Evolutionary conservation across 2,113 vertebrate genomes (phyloP).

Genomic region (Osmerus eperlanus): DNA sequence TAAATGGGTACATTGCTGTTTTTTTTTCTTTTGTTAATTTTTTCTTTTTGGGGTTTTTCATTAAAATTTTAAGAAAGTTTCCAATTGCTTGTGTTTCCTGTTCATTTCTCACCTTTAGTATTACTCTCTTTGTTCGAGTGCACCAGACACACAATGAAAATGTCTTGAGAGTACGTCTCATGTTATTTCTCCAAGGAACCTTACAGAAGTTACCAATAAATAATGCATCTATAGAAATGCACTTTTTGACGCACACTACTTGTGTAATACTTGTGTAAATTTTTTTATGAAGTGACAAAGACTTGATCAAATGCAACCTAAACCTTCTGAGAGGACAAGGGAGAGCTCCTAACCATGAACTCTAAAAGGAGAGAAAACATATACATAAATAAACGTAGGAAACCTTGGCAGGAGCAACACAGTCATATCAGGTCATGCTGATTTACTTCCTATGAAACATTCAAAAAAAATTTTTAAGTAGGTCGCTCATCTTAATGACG

Average conservation of each 20-base stretch:
- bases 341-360: too few relatives aligned
- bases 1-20: constrained; percentile 69
- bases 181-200: not conserved
- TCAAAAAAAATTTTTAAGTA: too few relatives aligned
- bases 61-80: constrained; percentile 66
- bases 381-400: too few relatives aligned
- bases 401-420: too few relatives aligned
- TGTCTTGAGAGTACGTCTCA: not conserved
- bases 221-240: not conserved
- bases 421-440: too few relatives aligned
- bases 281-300: too few relatives aligned
- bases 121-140: not conserved
- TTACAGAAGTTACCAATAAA: not conserved
- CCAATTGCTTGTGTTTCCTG: constrained; percentile 28
- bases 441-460: too few relatives aligned
- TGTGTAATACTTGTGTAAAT: too few relatives aligned
- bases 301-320: too few relatives aligned
- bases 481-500: too few relatives aligned
- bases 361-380: too few relatives aligned
- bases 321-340: too few relatives aligned
- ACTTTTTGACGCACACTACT: not conserved
- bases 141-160: not conserved
- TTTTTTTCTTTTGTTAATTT: constrained; percentile 1
- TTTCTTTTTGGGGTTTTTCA: constrained; percentile 39
- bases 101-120: not conserved